These are phyloP conservation scores for Raphicerus campestris DNA, from an alignment of 2,113 vertebrate species.

Conservation along the genomic window DNA sequence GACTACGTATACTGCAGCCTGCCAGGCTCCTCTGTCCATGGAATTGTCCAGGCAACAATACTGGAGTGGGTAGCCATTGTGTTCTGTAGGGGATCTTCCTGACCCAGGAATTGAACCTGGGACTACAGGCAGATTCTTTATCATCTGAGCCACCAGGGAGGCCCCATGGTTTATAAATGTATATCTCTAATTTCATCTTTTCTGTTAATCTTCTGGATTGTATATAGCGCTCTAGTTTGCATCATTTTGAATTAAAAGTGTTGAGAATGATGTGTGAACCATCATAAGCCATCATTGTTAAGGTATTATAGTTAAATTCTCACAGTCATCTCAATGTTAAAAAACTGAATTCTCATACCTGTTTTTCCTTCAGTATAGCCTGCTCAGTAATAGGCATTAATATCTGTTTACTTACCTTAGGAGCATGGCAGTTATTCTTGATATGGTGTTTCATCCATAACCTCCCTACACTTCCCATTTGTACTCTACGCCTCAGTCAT, in stretches of 20 bases:
- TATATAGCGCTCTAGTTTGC: neutral
- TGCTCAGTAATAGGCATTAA: neutral
- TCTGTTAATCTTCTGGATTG: neutral
- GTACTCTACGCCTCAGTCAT: neutral
- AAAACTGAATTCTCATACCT: neutral
- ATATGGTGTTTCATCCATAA: neutral
- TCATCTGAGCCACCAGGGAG: neutral
- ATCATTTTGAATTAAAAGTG: neutral
- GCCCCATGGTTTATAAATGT: neutral
- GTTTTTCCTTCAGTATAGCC: neutral
- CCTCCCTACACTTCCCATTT: neutral
- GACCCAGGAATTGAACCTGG: neutral
- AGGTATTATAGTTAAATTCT: neutral
- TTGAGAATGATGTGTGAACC: neutral
- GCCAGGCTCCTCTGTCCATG: neutral
- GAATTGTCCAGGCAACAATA: neutral
- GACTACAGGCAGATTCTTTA: neutral
- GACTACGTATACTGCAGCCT: neutral
- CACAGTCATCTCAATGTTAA: neutral
- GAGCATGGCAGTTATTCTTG: neutral
- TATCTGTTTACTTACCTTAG: neutral
- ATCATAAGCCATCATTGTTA: neutral
- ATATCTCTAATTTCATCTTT: neutral
- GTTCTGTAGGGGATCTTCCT: neutral
- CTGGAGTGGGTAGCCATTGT: neutral